These are phyloP conservation scores for Fukomys damarensis DNA, from an alignment of 2,113 vertebrate species.

Conservation along the genomic window DNA sequence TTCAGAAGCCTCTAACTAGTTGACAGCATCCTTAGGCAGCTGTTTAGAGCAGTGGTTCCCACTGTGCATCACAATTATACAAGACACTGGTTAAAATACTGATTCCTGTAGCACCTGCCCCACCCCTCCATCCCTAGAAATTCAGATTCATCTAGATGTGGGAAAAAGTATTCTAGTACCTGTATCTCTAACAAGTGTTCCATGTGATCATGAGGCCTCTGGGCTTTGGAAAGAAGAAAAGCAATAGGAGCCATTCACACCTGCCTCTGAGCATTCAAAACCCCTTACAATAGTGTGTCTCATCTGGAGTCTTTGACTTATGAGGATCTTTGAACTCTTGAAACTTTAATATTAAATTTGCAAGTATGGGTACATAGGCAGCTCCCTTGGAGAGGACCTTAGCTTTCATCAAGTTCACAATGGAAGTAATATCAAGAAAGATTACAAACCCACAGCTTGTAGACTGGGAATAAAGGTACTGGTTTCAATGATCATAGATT, in stretches of 20 bases:
- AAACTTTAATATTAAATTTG: slow-evolving; percentile 38
- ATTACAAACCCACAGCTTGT: background rate
- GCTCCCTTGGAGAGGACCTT: background rate
- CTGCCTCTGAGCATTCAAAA: background rate
- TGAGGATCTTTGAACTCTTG: slow-evolving; percentile 28
- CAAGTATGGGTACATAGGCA: background rate
- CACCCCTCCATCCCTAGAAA: background rate
- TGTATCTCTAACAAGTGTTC: background rate
- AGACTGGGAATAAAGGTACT: background rate
- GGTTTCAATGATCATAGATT: slow-evolving; percentile 5
- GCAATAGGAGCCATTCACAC: background rate
- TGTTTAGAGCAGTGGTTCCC: background rate
- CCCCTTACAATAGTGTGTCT: background rate
- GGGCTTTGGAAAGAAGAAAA: background rate
- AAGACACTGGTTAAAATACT: background rate
- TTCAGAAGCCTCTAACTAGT: background rate
- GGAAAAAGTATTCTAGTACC: background rate
- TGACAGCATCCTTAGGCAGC: background rate
- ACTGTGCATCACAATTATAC: slow-evolving; percentile 1
- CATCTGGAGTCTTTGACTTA: background rate
- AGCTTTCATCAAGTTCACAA: slow-evolving; percentile 39
- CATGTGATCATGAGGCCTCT: background rate
- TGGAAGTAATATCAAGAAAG: slow-evolving; percentile 11
- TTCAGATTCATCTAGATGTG: background rate
- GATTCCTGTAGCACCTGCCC: background rate